phyloP scores from a whole-genome alignment of 1,140 invertebrate species.

The Caenorhabditis briggsae region DNA sequence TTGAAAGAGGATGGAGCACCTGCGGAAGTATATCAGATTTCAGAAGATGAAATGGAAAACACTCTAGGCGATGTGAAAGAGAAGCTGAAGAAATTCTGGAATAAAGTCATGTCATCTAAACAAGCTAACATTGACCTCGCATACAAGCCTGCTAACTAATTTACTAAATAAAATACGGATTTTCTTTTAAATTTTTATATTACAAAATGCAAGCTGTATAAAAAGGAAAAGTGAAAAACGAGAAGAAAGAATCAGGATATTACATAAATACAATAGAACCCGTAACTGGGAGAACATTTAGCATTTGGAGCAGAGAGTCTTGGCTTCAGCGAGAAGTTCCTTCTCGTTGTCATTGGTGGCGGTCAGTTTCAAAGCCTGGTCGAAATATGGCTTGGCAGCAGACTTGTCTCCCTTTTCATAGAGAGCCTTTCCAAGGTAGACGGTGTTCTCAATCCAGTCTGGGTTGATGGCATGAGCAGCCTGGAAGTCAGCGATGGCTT shows the following conservation, averaged over 20 bases:
- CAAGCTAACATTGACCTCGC: conserved; percentile 10
- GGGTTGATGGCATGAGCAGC: conserved; percentile 72
- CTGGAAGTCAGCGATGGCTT: conserved; percentile 78
- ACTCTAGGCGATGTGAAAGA: background rate
- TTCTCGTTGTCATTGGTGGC: conserved; percentile 71
- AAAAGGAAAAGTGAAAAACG: background rate
- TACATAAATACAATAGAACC: conserved; percentile 22
- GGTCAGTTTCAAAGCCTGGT: conserved; percentile 73
- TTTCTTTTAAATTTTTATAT: background rate
- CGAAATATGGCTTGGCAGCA: conserved; percentile 65
- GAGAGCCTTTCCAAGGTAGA: conserved; percentile 78
- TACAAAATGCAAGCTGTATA: conserved; percentile 9
- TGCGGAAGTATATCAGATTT: conserved; percentile 21
- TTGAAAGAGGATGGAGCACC: conserved; percentile 27
- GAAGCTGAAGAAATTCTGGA: conserved; percentile 13
- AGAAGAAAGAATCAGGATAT: background rate
- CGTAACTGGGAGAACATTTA: background rate
- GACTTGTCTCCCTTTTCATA: conserved; percentile 71
- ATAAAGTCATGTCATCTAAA: background rate
- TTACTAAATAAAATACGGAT: background rate
- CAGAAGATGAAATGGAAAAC: conserved; percentile 5
- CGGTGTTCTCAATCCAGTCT: conserved; percentile 79
- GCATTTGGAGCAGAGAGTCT: conserved; percentile 62
- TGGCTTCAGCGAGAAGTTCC: conserved; percentile 62
- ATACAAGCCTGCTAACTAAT: conserved; percentile 1